phyloP scores from a whole-genome alignment of 2,888 invertebrate species.

The Mythimna loreyi region DNA sequence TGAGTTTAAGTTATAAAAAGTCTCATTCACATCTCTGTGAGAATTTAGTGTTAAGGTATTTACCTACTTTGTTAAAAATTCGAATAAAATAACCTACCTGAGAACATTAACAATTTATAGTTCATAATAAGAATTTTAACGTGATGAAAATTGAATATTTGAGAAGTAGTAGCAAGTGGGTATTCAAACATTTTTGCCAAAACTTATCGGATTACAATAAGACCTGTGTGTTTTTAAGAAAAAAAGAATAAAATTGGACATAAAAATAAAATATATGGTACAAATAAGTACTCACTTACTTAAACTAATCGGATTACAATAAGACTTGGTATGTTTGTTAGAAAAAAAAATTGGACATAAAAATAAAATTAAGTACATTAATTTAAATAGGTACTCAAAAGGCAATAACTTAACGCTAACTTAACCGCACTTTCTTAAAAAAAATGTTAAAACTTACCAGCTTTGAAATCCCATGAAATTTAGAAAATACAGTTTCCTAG shows the following conservation, averaged over 20 bases:
- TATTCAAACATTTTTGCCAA: too few relatives aligned
- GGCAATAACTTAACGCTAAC: constrained; percentile 32
- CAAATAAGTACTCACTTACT: neutral
- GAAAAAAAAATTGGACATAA: neutral
- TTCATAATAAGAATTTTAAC: too few relatives aligned
- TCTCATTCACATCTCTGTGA: constrained; percentile 5
- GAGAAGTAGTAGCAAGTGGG: too few relatives aligned
- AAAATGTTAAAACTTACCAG: constrained; percentile 77
- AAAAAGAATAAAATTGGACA: neutral
- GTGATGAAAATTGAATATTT: too few relatives aligned
- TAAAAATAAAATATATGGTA: neutral
- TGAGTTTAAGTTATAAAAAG: constrained; percentile 8
- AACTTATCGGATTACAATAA: neutral
- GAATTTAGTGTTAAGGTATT: neutral
- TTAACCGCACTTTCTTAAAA: constrained; percentile 2
- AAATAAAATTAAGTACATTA: neutral
- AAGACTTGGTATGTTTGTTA: neutral
- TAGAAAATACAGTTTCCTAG: constrained; percentile 77
- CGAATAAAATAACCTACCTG: neutral
- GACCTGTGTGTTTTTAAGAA: neutral
- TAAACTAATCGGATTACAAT: neutral
- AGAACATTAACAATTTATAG: neutral
- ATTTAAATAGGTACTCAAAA: neutral
- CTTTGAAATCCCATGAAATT: constrained; percentile 85
- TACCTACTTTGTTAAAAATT: neutral